A percentile compares a stretch with the other conserved stretches of the same genome.
phyloP scores from a whole-genome alignment of 1,140 invertebrate species.

The Liolophura sinensis region DNA sequence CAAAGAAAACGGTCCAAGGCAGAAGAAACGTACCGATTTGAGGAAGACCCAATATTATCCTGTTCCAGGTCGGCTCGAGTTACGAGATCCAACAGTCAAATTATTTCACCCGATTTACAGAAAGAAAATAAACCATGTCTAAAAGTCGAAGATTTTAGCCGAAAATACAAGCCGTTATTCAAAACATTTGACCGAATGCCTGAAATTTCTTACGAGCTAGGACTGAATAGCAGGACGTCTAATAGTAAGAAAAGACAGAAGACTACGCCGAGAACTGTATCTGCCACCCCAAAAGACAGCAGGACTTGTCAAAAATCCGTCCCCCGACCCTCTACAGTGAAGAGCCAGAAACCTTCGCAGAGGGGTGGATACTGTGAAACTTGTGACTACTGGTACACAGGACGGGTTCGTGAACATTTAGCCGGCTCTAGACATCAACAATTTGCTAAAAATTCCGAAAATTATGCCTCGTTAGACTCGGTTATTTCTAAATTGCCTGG shows the following conservation, averaged over 20 bases:
- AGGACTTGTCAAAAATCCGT: conserved; percentile 21
- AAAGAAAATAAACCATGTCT: background rate
- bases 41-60: conserved; percentile 8
- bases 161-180: too few species aligned
- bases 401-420: conserved; percentile 29
- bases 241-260: conserved; percentile 27
- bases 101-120: conserved; percentile 14
- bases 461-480: conserved; percentile 27
- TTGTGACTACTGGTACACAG: conserved; percentile 37
- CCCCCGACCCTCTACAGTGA: conserved; percentile 18
- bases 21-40: conserved; percentile 21
- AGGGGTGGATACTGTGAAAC: conserved; percentile 39
- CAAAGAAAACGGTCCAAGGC: conserved; percentile 1
- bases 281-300: conserved; percentile 32
- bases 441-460: conserved; percentile 25
- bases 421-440: conserved; percentile 31
- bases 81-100: conserved; percentile 7
- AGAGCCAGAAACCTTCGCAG: conserved; percentile 1
- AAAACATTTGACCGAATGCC: conserved; percentile 9
- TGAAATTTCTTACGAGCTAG: conserved; percentile 32
- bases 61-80: too few species aligned
- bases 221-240: conserved; percentile 29
- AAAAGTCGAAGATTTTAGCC: too few species aligned
- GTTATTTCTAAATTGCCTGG: conserved; percentile 26
- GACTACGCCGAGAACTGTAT: conserved; percentile 18